Percentiles rank a stretch among this genome's conserved stretches.
phyloP scores from a whole-genome alignment of 2,797 vertebrate genomes.

The Acropternis orthonyx region DNA sequence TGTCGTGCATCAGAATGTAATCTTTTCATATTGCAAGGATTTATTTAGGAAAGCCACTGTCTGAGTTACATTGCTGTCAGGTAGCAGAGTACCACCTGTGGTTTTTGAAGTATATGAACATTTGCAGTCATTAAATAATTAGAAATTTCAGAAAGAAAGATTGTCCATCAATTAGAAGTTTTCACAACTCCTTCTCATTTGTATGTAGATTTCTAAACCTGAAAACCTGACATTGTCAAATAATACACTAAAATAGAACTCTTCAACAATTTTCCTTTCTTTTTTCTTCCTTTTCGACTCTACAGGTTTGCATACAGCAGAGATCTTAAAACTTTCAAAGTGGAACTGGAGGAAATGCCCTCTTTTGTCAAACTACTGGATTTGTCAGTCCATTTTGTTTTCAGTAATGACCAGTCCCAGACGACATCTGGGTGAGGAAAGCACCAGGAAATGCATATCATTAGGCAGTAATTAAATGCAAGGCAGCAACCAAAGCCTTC shows the following conservation, averaged over 20 bases:
- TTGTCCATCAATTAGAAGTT: background rate
- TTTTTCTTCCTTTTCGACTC: background rate
- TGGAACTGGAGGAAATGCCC: background rate
- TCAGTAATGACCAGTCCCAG: background rate
- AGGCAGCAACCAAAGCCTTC: background rate
- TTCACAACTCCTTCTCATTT: background rate
- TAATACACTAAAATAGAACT: background rate
- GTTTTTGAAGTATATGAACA: background rate
- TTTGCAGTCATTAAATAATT: background rate
- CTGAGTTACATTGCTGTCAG: background rate
- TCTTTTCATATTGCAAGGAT: background rate
- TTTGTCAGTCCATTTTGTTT: background rate
- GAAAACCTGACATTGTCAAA: background rate
- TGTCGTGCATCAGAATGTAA: background rate
- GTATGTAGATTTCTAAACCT: constrained; percentile 2
- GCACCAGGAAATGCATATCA: background rate
- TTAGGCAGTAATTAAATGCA: background rate
- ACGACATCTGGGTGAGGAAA: background rate
- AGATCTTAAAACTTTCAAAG: background rate
- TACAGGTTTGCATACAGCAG: background rate
- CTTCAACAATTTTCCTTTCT: background rate
- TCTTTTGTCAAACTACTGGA: background rate
- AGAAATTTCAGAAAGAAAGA: background rate
- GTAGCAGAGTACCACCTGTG: background rate
- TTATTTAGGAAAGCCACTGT: background rate